Base-by-base conservation (phyloP, 35 echinoderm and acorn worm genomes). In the Anneissia japonica region DNA sequence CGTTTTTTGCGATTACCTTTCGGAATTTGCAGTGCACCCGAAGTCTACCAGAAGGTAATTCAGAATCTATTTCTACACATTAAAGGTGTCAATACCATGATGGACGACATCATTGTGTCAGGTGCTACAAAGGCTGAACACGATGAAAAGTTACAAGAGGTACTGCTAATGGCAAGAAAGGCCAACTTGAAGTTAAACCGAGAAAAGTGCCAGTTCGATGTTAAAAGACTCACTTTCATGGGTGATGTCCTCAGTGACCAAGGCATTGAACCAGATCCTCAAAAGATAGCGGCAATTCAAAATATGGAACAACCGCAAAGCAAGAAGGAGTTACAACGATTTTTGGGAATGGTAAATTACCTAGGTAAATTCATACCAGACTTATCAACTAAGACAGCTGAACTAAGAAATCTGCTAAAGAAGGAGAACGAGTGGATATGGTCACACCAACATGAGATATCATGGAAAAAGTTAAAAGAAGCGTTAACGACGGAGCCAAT, bases 1-100 rank as follows among this genome's bases (percentile, higher is more conserved):
- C 46, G 30, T 74, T 94, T 94, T 33, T 37, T 75, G 19, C 77
- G 92, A 39, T 40, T 94, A 26, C 88, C 92, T 28, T 93, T 90
- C 46, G 87, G 91, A 19, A 64, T 92, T 7, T 45, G 17, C 36
- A 45, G 16, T n/a, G n/a, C n/a, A n/a, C n/a, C n/a, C n/a, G n/a
- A n/a, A n/a, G n/a, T n/a, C n/a, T n/a, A n/a, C n/a, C n/a, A n/a
- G n/a, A n/a, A n/a, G n/a, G n/a, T n/a, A n/a, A n/a, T n/a, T n/a
- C n/a, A n/a, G n/a, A n/a, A n/a, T n/a, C n/a, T n/a, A n/a, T n/a
- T n/a, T n/a, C n/a, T n/a, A n/a, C n/a, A n/a, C n/a, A 64, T 64
- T n/a, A 64, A n/a, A 13, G 51, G 51, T 64, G 51, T 64, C n/a
- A 12, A 64, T 13, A n/a, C n/a, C 12, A 64, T 64, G 12, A n/a